These are phyloP conservation scores for Myiagra hebetior DNA, from an alignment of 2,113 vertebrate species.

Conservation along the genomic window DNA sequence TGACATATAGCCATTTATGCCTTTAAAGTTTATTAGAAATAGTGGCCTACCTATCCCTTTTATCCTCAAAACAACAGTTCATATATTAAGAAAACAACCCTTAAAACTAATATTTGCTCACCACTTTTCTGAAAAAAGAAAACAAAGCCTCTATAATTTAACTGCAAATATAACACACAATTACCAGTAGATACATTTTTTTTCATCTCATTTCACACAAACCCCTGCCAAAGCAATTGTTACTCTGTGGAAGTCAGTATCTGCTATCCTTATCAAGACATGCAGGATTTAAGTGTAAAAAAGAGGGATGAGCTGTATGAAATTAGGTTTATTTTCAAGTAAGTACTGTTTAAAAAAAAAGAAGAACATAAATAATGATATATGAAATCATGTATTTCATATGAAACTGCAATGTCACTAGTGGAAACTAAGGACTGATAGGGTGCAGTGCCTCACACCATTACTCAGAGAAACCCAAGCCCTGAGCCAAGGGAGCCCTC, in stretches of 20 bases:
- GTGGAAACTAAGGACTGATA: neutral
- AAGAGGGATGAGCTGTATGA: neutral
- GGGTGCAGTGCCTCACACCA: neutral
- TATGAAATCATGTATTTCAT: neutral
- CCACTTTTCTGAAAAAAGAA: neutral
- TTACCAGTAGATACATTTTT: neutral
- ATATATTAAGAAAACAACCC: neutral
- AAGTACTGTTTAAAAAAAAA: neutral
- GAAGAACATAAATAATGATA: fast-evolving
- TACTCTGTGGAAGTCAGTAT: neutral
- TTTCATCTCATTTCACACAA: neutral
- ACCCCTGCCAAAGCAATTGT: neutral
- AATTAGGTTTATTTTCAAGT: neutral
- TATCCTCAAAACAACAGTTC: neutral
- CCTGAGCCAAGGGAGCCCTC: neutral
- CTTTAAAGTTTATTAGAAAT: neutral
- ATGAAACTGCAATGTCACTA: neutral
- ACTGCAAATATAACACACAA: neutral
- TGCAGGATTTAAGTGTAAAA: neutral
- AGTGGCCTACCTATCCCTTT: neutral
- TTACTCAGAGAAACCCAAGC: neutral
- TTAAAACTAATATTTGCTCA: neutral
- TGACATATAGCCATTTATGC: neutral
- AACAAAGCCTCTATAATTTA: neutral
- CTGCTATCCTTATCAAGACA: neutral